Percentiles rank a stretch among this genome's conserved stretches.
These are phyloP conservation scores for Ophion slaviceki DNA, from an alignment of 2,888 invertebrate genomes.

Conservation along the genomic window DNA sequence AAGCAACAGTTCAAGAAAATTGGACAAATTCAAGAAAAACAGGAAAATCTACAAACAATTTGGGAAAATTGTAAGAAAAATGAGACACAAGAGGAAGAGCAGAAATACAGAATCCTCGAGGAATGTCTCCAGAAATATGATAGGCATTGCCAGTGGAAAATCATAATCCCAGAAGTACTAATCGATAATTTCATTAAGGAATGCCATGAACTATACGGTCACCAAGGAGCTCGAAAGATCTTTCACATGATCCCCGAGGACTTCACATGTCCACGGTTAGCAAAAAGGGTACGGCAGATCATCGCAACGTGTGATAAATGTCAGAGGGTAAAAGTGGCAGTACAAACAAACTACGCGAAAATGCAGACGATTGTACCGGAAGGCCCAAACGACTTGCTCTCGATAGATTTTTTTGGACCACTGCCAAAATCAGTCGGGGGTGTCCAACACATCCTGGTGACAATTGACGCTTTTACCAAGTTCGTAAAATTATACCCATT, in stretches of 20 bases:
- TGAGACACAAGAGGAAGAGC: neutral
- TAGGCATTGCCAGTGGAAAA: no score
- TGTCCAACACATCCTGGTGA: neutral
- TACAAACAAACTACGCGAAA: neutral
- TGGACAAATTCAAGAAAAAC: neutral
- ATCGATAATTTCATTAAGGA: no score
- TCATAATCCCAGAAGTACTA: no score
- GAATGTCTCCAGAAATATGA: neutral
- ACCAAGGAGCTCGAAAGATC: neutral
- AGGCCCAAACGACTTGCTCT: neutral
- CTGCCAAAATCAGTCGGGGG: neutral
- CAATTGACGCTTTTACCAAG: conserved; percentile 22
- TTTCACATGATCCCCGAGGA: neutral
- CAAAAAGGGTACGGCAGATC: no score
- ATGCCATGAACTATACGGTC: no score
- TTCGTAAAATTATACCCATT: conserved; percentile 1
- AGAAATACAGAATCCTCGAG: neutral
- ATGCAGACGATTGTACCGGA: neutral
- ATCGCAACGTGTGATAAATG: no score
- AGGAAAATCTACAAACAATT: neutral
- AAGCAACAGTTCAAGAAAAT: neutral
- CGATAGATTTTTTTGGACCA: conserved; percentile 26
- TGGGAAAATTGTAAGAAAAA: neutral
- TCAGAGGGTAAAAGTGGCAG: neutral
- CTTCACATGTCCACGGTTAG: neutral